Base-by-base conservation (phyloP, 2,888 invertebrate species). In the Bombylius major region DNA sequence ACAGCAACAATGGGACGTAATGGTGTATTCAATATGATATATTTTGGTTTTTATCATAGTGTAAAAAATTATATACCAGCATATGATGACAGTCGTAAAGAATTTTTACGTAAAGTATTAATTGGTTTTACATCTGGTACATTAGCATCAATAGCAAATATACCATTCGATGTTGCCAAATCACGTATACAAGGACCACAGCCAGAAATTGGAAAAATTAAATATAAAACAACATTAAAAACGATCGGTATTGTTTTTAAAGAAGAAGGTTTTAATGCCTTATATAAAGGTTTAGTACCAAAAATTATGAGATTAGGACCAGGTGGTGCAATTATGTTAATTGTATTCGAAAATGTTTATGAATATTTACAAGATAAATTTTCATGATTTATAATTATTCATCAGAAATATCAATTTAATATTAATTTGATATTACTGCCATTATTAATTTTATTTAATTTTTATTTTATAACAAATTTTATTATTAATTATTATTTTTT, bases 161-260 rank as follows among this genome's bases (percentile, higher is more conserved):
- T 95, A 75, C 96, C 96, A 7, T 95, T 95, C 72, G 96, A 96
- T 70, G 96, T 96, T 36, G 96, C 92, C 33, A 96, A 96, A 74
- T 93, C 92, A 63, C 80, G 96, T 54, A 96, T 96, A 63, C 96
- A 96, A 73, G 95, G 93, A 0, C 92, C 94, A 1, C 92, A 93
- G 70, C 89, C 89, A 1, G 74, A 78, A 4, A 74, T 80, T 0
- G 86, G 84, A 1, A 65, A 80, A 59, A 80, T 89, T 51, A 90
- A 91, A 68, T 96, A 96, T 68, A 79, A 77, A 44, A 81, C 84
- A 32, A 92, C 92, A 1, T 74, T 88, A 50, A 80, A 79, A 39
- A 81, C 93, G 1, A 82, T 96, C 48, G 66, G 66, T 1, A 76
- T 84, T 54, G 86, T 96, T 13, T 89, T 89, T 66, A 82, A 73